A percentile compares a stretch with the other conserved stretches of the same genome.
These are phyloP conservation scores for Temnothorax longispinosus DNA, from an alignment of 1,140 invertebrate species.

Conservation along the genomic window DNA sequence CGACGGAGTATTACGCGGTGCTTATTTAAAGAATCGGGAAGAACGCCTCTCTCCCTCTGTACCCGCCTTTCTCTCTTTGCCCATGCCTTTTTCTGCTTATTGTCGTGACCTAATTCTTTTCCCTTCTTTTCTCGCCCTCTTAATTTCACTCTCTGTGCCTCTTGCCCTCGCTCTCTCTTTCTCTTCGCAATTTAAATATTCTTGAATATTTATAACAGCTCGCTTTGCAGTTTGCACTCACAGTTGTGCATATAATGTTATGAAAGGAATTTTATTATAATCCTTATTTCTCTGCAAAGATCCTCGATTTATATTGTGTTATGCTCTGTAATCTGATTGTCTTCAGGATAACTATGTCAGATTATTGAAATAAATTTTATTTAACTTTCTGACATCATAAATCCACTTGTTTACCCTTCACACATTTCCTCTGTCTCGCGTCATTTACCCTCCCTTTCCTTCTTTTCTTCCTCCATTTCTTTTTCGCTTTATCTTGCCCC, in stretches of 20 bases:
- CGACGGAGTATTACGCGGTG: conserved; percentile 80
- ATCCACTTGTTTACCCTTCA: background rate
- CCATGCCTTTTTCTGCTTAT: background rate
- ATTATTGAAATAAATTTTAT: background rate
- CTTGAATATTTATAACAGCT: background rate
- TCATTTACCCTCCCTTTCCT: background rate
- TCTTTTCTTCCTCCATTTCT: background rate
- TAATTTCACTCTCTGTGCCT: background rate
- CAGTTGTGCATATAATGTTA: background rate
- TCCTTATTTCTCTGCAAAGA: background rate
- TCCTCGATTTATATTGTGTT: background rate
- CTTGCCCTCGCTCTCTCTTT: background rate
- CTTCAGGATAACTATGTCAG: background rate
- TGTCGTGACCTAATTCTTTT: conserved; percentile 37
- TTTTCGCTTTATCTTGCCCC: background rate
- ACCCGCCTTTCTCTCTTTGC: conserved; percentile 7
- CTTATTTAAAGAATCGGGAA: conserved; percentile 84
- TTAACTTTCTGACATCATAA: background rate
- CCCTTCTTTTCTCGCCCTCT: background rate
- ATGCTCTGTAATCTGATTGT: no score
- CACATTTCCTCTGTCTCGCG: background rate
- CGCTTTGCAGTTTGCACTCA: background rate
- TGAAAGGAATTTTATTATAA: no score
- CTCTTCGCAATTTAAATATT: conserved; percentile 23
- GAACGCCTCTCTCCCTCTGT: conserved; percentile 61